Conservation (phyloP, 2,113 vertebrate genomes). For the Galemys pyrenaicus region DNA sequence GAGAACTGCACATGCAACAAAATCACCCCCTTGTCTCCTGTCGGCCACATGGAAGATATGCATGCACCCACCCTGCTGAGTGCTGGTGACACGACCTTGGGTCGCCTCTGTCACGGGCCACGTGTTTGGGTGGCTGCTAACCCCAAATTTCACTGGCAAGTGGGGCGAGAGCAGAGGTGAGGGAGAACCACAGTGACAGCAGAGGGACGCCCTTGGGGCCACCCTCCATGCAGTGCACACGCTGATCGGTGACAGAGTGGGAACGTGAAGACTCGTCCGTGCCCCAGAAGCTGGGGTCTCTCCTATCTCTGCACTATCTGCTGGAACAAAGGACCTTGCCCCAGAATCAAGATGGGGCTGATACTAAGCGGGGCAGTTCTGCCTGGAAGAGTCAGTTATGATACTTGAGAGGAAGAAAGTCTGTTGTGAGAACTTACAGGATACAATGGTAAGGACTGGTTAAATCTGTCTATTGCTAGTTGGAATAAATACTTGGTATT, state of each 20-base stretch:
- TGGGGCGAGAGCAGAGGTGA: not conserved
- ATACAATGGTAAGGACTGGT: not conserved
- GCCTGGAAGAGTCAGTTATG: not conserved
- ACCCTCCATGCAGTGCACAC: not conserved
- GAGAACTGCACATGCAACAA: slow-evolving; percentile 66
- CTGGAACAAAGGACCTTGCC: not conserved
- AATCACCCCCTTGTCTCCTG: slow-evolving; percentile 60
- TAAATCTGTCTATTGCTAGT: slow-evolving; percentile 63
- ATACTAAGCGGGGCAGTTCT: not conserved
- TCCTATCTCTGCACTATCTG: not conserved
- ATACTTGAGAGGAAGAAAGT: not conserved
- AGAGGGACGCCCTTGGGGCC: slow-evolving; percentile 26
- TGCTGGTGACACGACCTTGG: slow-evolving; percentile 40
- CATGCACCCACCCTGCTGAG: slow-evolving; percentile 55
- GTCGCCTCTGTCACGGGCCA: slow-evolving; percentile 66
- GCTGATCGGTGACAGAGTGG: slow-evolving; percentile 53
- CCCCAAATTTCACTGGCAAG: slow-evolving; percentile 48
- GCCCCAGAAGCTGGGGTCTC: not conserved
- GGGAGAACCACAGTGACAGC: slow-evolving; percentile 43
- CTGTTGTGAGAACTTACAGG: not conserved
- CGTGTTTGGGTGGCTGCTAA: slow-evolving; percentile 58
- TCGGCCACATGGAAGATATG: slow-evolving; percentile 62
- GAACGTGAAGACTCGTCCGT: not conserved
- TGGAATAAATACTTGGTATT: slow-evolving; percentile 50
- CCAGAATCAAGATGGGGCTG: not conserved